Evolutionary conservation across 2,113 vertebrate genomes (phyloP).

Genomic region (Perca flavescens): DNA sequence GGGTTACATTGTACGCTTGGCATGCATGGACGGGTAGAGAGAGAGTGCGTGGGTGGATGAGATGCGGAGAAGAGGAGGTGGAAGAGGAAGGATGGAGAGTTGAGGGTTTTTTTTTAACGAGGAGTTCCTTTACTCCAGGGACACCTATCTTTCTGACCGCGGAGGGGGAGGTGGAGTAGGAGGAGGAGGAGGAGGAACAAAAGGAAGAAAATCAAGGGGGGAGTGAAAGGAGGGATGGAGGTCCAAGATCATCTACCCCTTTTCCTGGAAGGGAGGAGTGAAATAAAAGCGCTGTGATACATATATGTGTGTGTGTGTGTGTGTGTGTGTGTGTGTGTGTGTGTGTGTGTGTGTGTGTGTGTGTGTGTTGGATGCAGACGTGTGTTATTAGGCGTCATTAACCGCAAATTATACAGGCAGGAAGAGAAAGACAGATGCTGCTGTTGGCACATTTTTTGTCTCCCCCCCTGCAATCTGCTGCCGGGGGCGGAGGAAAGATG

Average conservation of each 20-base stretch:
- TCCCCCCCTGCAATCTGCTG: conserved; percentile 34
- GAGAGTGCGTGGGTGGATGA: conserved; percentile 50
- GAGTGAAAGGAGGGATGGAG: background rate
- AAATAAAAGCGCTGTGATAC: background rate
- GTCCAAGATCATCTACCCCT: conserved; percentile 45
- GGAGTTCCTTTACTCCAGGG: conserved; percentile 38
- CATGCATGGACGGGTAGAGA: conserved; percentile 13
- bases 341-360: conserved; percentile 59
- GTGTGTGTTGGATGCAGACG: conserved; percentile 53
- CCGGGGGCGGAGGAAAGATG: background rate
- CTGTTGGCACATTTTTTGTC: conserved; percentile 63
- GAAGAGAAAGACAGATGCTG: conserved; percentile 75
- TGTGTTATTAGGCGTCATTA: conserved; percentile 82
- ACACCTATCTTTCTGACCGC: conserved; percentile 33
- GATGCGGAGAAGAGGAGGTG: conserved; percentile 26
- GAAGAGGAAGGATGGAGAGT: background rate
- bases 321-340: too few relatives aligned
- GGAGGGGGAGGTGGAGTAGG: background rate
- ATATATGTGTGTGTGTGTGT: conserved; percentile 69
- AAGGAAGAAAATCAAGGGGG: background rate
- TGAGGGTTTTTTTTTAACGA: conserved; percentile 38
- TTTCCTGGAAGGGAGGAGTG: conserved; percentile 38
- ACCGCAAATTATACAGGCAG: conserved; percentile 79
- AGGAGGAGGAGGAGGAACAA: background rate
- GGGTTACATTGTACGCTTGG: conserved; percentile 38